Percentiles rank a stretch among this genome's conserved stretches.
These are phyloP conservation scores for Papilio polytes DNA, from an alignment of 1,140 invertebrate species.

Conservation along the genomic window DNA sequence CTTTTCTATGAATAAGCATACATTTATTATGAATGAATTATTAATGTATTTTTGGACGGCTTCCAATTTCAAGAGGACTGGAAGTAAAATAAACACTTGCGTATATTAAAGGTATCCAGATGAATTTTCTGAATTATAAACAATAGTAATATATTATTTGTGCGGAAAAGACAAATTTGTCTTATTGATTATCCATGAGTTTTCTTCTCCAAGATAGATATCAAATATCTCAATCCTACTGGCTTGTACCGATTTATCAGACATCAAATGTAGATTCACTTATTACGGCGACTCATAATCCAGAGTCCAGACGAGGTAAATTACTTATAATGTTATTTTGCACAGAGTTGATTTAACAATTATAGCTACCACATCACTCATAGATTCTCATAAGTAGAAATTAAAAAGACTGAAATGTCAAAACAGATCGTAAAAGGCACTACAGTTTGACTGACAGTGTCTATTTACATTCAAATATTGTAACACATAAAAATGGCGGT, in stretches of 20 bases:
- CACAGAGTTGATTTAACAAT: too few relatives aligned
- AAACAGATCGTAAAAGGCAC: too few relatives aligned
- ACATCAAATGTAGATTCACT: background rate
- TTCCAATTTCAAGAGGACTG: background rate
- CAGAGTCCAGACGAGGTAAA: background rate
- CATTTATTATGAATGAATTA: conserved; percentile 9
- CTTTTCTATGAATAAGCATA: background rate
- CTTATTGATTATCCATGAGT: too few relatives aligned
- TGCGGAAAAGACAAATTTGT: background rate
- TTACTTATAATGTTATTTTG: background rate
- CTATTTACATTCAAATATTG: too few relatives aligned
- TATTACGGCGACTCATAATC: background rate
- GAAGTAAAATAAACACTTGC: background rate
- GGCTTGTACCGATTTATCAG: background rate
- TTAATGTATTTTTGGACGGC: conserved; percentile 5
- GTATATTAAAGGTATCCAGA: conserved; percentile 3
- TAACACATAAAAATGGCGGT: too few relatives aligned
- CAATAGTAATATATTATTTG: background rate
- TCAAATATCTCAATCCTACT: background rate
- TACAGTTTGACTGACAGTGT: too few relatives aligned
- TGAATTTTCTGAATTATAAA: background rate
- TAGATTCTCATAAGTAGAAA: too few relatives aligned
- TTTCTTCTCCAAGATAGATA: background rate
- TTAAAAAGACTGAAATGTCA: too few relatives aligned
- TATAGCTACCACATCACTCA: too few relatives aligned